Conservation (phyloP, 1,140 invertebrate species). For the Pantala flavescens region DNA sequence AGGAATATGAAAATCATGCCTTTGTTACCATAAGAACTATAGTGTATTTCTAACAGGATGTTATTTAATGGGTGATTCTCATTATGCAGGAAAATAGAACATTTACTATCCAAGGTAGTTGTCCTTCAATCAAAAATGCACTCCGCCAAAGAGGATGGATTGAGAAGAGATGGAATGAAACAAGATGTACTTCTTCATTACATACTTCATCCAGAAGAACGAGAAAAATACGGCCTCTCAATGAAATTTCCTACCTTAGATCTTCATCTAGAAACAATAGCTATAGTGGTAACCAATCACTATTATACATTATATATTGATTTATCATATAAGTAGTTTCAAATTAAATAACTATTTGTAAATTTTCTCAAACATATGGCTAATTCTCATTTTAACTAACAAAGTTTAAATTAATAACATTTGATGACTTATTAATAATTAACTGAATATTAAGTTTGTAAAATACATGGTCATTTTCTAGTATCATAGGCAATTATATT, state of each 20-base stretch:
- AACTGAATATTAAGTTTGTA: no score
- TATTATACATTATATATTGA: no score
- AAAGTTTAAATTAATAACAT: no score
- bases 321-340: no score
- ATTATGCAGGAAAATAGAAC: slow-evolving; percentile 20
- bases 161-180: slow-evolving; percentile 31
- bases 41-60: neutral
- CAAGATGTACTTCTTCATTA: slow-evolving; percentile 1
- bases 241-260: neutral
- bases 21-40: no score
- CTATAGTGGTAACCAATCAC: neutral
- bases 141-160: slow-evolving; percentile 40
- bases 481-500: no score
- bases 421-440: no score
- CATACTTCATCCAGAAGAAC: neutral
- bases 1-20: no score
- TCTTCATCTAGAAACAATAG: neutral
- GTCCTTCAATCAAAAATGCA: slow-evolving; percentile 35
- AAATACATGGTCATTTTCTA: no score
- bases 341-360: no score
- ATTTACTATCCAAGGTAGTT: slow-evolving; percentile 18
- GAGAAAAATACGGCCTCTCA: neutral
- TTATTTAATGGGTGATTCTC: neutral
- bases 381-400: no score
- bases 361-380: no score